Base-by-base conservation (phyloP, 2,888 invertebrate species). In the Anthrax anthrax region DNA sequence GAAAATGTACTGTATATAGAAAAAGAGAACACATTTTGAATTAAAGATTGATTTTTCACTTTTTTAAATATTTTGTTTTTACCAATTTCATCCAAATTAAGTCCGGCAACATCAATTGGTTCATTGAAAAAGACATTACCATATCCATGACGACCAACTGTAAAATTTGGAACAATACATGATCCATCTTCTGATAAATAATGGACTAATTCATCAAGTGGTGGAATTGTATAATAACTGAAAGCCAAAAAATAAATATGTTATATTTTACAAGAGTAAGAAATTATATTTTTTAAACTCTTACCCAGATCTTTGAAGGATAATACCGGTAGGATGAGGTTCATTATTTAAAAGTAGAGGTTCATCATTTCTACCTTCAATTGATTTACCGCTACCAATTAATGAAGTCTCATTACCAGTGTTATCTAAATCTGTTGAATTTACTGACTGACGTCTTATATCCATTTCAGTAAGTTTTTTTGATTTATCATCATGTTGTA, bases 101-200 rank as follows among this genome's bases (percentile, higher is more conserved):
- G 63, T 3, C 84, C 84, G 2, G 84, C 76, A 4, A 96, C 82
- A 60, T 96, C 85, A 42, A 92, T 79, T 43, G 81, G 77, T 44
- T 87, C 87, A 43, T 84, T 78, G 60, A 85, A 96, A 64, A 77
- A 84, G 0, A 95, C 84, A 61, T 87, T 90, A 4, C 96, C 96
- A 63, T 90, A 95, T 54, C 88, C 88, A 54, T 80, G 77, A 10
- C 95, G 77, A 0, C 94, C 95, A 47, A 96, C 75, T 0, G 90
- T 88, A 51, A 96, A 83, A 55, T 88, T 81, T 8, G 88, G 84
- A 1, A 95, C 84, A 14, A 84, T 69, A 61, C 92, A 94, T 0
- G 86, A 86, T 48, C 67, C 67, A 58, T 88, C 82, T 6, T 81
- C 76, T 1, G 78, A 73, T 38, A 85, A 70, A 62, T 80, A 81